phyloP scores from a whole-genome alignment of 2,113 vertebrate species.

The Platichthys stellatus region DNA sequence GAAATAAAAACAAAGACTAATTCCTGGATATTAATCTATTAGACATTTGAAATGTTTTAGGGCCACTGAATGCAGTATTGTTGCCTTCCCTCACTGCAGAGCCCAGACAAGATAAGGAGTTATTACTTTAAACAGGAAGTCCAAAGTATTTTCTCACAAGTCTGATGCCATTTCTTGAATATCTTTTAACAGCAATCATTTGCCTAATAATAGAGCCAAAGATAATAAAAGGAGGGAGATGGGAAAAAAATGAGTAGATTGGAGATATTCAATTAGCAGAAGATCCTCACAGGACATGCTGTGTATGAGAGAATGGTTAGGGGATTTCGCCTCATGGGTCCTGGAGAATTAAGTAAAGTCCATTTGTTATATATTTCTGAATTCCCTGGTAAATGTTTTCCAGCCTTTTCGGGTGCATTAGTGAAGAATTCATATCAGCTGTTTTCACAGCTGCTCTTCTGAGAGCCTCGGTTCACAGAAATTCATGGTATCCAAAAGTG shows the following conservation, averaged over 20 bases:
- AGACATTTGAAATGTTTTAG: constrained; percentile 31
- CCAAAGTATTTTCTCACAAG: constrained; percentile 71
- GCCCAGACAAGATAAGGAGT: constrained; percentile 50
- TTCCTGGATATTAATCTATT: constrained; percentile 40
- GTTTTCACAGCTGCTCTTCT: constrained; percentile 81
- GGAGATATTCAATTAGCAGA: constrained; percentile 48
- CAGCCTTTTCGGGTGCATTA: constrained; percentile 63
- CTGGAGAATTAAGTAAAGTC: constrained; percentile 39
- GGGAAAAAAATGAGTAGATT: constrained; percentile 42
- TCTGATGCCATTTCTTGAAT: constrained; percentile 63
- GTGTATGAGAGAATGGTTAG: constrained; percentile 12
- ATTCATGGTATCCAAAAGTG: constrained; percentile 51
- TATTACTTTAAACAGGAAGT: constrained; percentile 38
- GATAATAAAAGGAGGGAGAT: constrained; percentile 58
- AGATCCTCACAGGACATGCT: constrained; percentile 56
- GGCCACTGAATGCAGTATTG: constrained; percentile 49
- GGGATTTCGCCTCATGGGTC: constrained; percentile 40
- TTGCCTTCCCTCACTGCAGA: constrained; percentile 43
- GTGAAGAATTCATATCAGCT: constrained; percentile 70
- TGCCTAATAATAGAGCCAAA: constrained; percentile 57
- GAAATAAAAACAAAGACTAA: constrained; percentile 45
- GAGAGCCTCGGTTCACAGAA: constrained; percentile 54
- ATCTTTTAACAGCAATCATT: constrained; percentile 53
- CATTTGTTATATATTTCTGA: constrained; percentile 33
- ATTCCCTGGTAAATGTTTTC: constrained; percentile 61